Evolutionary conservation across 2,888 invertebrate genomes (phyloP).

Genomic region (Ametastegia equiseti): DNA sequence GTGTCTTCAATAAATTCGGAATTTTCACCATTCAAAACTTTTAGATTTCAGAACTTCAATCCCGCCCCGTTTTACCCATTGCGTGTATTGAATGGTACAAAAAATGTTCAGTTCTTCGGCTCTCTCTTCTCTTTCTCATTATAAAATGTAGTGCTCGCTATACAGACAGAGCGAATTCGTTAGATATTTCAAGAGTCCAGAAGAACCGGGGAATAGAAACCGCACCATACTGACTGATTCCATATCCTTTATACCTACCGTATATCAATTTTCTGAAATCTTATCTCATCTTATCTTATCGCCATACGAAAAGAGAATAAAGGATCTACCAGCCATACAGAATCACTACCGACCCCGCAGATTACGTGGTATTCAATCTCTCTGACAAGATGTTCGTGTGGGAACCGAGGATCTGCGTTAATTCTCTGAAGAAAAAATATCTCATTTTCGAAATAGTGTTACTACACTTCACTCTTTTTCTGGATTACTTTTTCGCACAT

Average conservation of each 20-base stretch:
- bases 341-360: not conserved
- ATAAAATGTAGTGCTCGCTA: not conserved
- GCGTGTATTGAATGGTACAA: not conserved
- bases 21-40: too few species aligned
- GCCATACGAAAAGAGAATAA: not conserved
- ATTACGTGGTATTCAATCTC: not conserved
- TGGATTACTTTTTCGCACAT: not conserved
- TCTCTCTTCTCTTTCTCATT: not conserved
- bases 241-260: not conserved
- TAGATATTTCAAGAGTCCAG: not conserved
- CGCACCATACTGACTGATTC: not conserved
- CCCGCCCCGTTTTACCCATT: not conserved
- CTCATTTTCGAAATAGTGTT: too few species aligned
- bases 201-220: not conserved
- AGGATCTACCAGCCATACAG: not conserved
- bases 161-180: not conserved
- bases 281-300: too few species aligned
- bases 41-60: too few species aligned
- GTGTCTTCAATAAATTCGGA: too few species aligned
- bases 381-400: not conserved
- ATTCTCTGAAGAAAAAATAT: not conserved
- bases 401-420: not conserved
- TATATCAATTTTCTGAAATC: conserved; percentile 14
- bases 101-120: not conserved
- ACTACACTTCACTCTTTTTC: too few species aligned